Evolutionary conservation across 2,888 invertebrate species (phyloP).

Genomic region (Megastigmus dorsalis): DNA sequence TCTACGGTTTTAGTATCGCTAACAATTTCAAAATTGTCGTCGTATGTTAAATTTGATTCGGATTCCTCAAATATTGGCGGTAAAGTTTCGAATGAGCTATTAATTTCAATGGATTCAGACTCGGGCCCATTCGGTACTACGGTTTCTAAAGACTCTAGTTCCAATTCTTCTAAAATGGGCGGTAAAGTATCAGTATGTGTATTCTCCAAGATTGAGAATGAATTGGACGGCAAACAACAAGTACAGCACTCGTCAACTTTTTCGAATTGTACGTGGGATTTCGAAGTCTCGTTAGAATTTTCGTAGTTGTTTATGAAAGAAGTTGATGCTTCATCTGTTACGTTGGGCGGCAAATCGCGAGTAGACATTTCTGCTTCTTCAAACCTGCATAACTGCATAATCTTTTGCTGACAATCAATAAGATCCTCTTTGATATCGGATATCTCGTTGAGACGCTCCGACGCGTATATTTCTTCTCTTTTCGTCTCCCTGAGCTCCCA

Average conservation of each 20-base stretch:
- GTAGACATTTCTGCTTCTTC: not conserved
- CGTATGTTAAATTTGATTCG: not conserved
- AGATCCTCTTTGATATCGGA: conserved; percentile 8
- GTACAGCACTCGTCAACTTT: conserved; percentile 22
- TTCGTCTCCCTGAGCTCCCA: conserved; percentile 35
- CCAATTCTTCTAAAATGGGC: conserved; percentile 25
- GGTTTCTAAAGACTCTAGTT: conserved; percentile 17
- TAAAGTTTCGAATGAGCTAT: conserved; percentile 1
- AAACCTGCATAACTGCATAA: conserved; percentile 2
- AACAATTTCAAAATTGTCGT: conserved; percentile 6
- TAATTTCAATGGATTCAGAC: not conserved
- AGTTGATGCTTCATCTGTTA: conserved; percentile 30
- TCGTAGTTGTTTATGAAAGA: conserved; percentile 8
- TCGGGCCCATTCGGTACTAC: not conserved
- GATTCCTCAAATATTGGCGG: conserved; percentile 13
- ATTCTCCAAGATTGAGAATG: conserved; percentile 1
- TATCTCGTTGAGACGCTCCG: conserved; percentile 28
- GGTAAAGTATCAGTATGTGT: conserved; percentile 2
- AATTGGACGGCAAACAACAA: not conserved
- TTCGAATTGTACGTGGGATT: conserved; percentile 22
- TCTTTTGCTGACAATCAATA: conserved; percentile 1
- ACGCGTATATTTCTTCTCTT: conserved; percentile 24
- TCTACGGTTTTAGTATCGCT: conserved; percentile 31
- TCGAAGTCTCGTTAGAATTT: not conserved
- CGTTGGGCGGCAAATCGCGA: not conserved